Base-by-base conservation (phyloP, 2,888 invertebrate species). In the Scrobipalpa costella region DNA sequence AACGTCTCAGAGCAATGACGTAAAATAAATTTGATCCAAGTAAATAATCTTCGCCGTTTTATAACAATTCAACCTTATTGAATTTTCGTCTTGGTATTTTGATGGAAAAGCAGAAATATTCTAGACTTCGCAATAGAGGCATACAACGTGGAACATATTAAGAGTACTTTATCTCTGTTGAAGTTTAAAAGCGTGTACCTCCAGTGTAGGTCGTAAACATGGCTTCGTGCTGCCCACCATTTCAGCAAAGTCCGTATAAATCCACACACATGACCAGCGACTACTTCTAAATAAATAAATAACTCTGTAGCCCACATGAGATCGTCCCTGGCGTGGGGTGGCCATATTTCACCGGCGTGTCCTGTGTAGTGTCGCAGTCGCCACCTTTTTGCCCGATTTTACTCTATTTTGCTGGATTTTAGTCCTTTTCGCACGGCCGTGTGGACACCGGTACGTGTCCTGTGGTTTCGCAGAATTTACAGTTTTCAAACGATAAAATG, bases 291-390 rank as follows among this genome's bases (percentile, higher is more conserved):
- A 50, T 84, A 85, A 77, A 80, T 81, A 79, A 73, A 71, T 69
- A 76, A 73, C 74, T 74, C 73, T 9, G 49, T 17, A 44, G 49
- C 60, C 49, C 61, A 61, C 61, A 61, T 75, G 75, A 73, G 71
- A 72, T 70, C 66, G 66, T 65, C 63, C 64, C 44, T 11, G 62
- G 55, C 27, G 63, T 58, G 59, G 73, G 75, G 76, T 72, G 79
- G 77, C 81, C 75, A 84, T 86, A 86, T 81, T 79, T 88, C 78
- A 87, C 79, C 79, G 76, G 71, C 76, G 76, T 74, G 72, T 64
- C 68, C 69, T 68, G 66, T 49, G 71, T 67, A 75, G 78, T 76
- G 85, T 84, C 79, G 78, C 75, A 75, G 85, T 84, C 79, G 78
- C 75, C 83, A 81, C 77, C 75, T 79, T 83, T 83, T 55, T 55